Evolutionary conservation across 2,797 vertebrate genomes (phyloP).

Genomic region (Acestrorhynchus altus): DNA sequence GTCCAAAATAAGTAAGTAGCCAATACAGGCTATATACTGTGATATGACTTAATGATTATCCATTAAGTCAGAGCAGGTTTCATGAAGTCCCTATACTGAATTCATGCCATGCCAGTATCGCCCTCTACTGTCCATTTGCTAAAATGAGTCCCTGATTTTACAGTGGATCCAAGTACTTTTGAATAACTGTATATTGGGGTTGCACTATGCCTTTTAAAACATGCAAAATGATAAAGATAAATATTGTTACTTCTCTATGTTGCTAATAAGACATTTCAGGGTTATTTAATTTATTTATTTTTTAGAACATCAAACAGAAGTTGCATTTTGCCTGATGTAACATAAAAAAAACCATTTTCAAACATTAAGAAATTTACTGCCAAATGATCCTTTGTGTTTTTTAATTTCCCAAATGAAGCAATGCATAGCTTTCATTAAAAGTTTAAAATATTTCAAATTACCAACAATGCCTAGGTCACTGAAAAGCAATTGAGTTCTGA

Average conservation of each 20-base stretch:
- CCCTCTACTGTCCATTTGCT: conserved; percentile 12
- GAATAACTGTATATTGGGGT: not conserved
- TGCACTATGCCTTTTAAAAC: not conserved
- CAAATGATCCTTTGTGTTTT: not conserved
- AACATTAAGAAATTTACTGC: not conserved
- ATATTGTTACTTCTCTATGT: not conserved
- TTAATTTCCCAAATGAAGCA: not conserved
- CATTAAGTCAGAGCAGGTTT: not conserved
- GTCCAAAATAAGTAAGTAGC: not conserved
- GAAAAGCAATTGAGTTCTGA: conserved; percentile 22
- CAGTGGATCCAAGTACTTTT: not conserved
- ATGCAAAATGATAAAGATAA: not conserved
- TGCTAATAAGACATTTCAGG: not conserved
- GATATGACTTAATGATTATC: not conserved
- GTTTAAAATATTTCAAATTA: conserved; percentile 15
- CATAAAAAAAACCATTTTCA: not conserved
- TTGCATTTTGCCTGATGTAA: not conserved
- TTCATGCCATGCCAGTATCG: not conserved
- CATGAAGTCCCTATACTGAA: no score
- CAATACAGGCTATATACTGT: no score
- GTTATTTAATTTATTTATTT: not conserved
- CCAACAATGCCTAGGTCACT: not conserved
- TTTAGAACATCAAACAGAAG: not conserved
- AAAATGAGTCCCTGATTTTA: not conserved
- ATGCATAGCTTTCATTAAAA: not conserved